Evolutionary conservation across 1,140 invertebrate genomes (phyloP), one percentile per base, ranked within the genome.

Genomic region (Euborellia annulipes): DNA sequence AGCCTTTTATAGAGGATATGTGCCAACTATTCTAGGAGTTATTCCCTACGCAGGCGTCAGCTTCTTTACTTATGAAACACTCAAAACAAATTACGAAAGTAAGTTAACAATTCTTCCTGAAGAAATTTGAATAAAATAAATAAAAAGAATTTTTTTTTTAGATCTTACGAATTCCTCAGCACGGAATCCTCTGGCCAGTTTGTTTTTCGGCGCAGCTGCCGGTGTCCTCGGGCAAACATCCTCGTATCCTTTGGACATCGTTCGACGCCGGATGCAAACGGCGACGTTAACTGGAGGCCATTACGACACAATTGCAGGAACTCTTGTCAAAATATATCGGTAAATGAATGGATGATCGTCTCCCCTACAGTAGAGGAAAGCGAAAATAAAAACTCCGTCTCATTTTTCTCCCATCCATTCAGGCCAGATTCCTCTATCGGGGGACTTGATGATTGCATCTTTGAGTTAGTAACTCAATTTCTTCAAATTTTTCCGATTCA

Each of bases 11-110:
- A 64, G 80, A 50, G 94, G 94, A 0, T 92, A 89, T 60, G 68
- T 77, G 23, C 86, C 93, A 2, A 96, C 94, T 0, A 73, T 98
- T 16, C 59, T 93, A 2, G 95, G 95, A 2, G 89, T 94, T 0
- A 85, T 98, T 55, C 92, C 92, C 0, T 98, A 98, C 66, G 93
- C 95, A 9, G 95, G 95, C 8, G 84, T 83, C 39, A 93, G 90
- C 36, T 99, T 99, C 66, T 97, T 88, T 62, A 96, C 91, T 0
- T 98, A 95, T 63, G 94, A 98, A 67, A 84, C 85, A 17, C 67
- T 96, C 3, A 98, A 97, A 66, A 73, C 80, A 41, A 63, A 75
- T 47, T 76, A 92, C 60, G 66, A 70, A 59, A 82, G 89, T 91
- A 64, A 67, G 60, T 61, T 40, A 32, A 19, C 4, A n/a, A n/a